Evolutionary conservation across 2,113 vertebrate genomes (phyloP).

Genomic region (Sclerurus mexicanus): DNA sequence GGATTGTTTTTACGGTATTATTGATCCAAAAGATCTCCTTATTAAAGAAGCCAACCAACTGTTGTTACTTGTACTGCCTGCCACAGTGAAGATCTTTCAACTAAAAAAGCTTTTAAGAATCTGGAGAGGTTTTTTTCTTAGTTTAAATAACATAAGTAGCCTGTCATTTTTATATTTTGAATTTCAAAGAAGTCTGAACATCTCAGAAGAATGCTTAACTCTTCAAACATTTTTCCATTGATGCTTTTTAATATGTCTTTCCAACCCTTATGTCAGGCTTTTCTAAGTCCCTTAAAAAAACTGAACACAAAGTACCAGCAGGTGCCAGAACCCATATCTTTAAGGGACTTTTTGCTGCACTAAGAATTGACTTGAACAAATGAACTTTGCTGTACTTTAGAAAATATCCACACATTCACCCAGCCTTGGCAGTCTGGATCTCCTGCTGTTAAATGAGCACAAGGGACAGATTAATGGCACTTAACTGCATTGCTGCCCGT

Average conservation of each 20-base stretch:
- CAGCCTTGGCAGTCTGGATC: background rate
- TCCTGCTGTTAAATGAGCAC: background rate
- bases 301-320: background rate
- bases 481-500: background rate
- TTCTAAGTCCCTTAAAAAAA: background rate
- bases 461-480: background rate
- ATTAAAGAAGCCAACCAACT: background rate
- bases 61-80: background rate
- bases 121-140: fast-evolving
- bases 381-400: background rate
- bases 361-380: background rate
- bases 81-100: background rate
- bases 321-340: background rate
- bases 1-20: background rate
- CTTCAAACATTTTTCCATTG: background rate
- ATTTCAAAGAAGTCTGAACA: background rate
- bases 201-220: background rate
- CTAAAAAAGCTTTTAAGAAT: background rate
- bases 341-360: background rate
- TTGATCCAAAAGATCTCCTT: background rate
- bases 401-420: background rate
- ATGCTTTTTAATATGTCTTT: background rate
- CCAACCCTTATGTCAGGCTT: background rate
- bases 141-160: background rate
- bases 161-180: background rate